Evolutionary conservation across 2,888 invertebrate species (phyloP), one percentile per base, ranked within the genome.

Genomic region (Pristionchus mayeri): DNA sequence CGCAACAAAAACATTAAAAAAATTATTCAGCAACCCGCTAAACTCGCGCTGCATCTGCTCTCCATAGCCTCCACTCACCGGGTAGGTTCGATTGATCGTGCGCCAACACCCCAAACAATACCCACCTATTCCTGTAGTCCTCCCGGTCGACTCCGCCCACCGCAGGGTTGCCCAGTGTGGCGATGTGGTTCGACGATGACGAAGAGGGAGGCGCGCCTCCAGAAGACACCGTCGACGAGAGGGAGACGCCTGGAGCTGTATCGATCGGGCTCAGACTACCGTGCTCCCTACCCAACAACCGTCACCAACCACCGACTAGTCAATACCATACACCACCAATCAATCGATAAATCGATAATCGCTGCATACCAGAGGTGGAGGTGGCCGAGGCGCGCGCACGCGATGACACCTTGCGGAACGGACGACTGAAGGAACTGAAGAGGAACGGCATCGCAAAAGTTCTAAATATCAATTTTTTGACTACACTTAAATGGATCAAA

Each of bases 331-430:
- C 6, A 44, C 44, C 27, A 0, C 60, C 60, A 27, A 27, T 27
- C 24, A 30, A 50, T 67, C 27, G 67, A 67, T 18, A n/a, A 48
- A 30, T 50, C 27, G 9, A 50, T 3, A 48, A 37, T 9, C 9
- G 3, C 27, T 13, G 13, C 60, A 18, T 27, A 81, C 81, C 81
- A 16, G 81, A 81, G 24, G 75, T 67, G 57, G 76, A 40, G 57
- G 85, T 75, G 60, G 78, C 57, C 63, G 87, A 63, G 83, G 85
- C 78, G 50, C 86, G 79, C 18, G 76, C 21, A 50, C 84, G 37
- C 54, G 81, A 16, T 21, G 85, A 85, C 40, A 88, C 54, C 57
- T 88, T 88, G 24, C 88, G 86, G 80, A 88, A 88, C 21, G 88
- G 88, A 21, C 88, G 88, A 24, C 88, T 88, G 63, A 83, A 85